These are phyloP conservation scores for Cebus imitator DNA, from an alignment of 2,113 vertebrate species.

Conservation along the genomic window DNA sequence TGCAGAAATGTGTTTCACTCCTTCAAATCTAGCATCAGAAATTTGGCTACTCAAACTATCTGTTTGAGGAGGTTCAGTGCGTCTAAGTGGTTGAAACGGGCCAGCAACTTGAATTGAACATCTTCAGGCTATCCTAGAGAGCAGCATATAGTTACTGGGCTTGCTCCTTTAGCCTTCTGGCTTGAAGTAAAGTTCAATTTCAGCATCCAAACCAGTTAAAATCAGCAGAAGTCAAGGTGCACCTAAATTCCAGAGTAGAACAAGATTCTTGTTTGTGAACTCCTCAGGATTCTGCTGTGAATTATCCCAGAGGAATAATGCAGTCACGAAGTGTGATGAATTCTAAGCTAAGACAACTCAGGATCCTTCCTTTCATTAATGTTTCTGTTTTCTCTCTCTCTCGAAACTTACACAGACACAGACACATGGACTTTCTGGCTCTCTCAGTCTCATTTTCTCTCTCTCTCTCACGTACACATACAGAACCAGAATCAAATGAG, in stretches of 20 bases:
- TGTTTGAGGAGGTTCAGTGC: neutral
- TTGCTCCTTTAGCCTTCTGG: neutral
- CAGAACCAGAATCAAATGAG: neutral
- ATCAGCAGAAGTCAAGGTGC: neutral
- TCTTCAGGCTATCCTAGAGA: neutral
- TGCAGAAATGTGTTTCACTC: neutral
- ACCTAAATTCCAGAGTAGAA: neutral
- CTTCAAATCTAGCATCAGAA: neutral
- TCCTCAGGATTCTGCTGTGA: neutral
- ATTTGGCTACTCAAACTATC: neutral
- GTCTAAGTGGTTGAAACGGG: constrained; percentile 19
- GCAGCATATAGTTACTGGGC: neutral
- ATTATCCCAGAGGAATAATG: neutral
- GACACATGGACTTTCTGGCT: neutral
- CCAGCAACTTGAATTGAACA: neutral
- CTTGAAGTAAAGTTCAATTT: neutral
- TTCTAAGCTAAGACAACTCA: neutral
- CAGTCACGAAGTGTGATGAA: neutral
- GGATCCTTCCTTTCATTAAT: neutral
- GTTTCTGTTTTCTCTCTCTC: neutral
- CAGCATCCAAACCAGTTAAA: neutral
- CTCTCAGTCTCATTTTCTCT: no score
- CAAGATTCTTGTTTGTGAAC: neutral
- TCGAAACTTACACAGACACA: neutral
- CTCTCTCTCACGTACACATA: neutral